Base-by-base conservation (phyloP, 2,888 invertebrate genomes). In the Clostera curtula region DNA sequence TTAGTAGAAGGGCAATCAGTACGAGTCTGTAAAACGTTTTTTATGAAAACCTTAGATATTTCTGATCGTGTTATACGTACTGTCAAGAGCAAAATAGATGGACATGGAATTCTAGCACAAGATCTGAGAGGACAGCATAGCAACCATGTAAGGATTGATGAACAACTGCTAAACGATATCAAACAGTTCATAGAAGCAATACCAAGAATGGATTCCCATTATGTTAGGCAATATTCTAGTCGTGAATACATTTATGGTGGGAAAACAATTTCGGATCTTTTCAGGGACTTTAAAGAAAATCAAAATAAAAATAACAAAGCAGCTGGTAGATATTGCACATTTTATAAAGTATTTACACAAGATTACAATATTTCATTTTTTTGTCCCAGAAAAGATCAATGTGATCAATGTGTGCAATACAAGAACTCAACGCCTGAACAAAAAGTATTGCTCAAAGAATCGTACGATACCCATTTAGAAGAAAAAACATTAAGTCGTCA, bases 191-290 rank as follows among this genome's bases (percentile, higher is more conserved):
- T 44, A 30, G 25, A 44, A 3, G n/a, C 26, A 17, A 44, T 41
- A 20, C 40, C 37, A 15, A 34, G 37, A 27, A 38, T 28, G 15
- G 34, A 36, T 16, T 35, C 39, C 12, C 42, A 43, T 30, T 40
- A 43, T 21, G 25, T 21, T 7, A 28, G 37, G 18, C 27, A 32
- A 34, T 29, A 14, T 21, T 32, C 41, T 17, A 34, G 31, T 17
- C 34, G 42, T 15, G 42, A 42, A 18, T 45, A 31, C 27, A 44
- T 44, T 10, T 36, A 39, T 22, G 41, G 36, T 10, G 31, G 36
- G 3, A 43, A 36, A 40, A 40, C 34, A 8, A 40, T 40, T 23
- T 2, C 17, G 10, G 40, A 42, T 27, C 32, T 42, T 7, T 40
- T 31, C 24, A 32, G 22, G 8, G 35, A 40, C 24, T 38, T 39